These are phyloP conservation scores for Podotricha telesiphe DNA, from an alignment of 2,888 invertebrate species.

Conservation along the genomic window DNA sequence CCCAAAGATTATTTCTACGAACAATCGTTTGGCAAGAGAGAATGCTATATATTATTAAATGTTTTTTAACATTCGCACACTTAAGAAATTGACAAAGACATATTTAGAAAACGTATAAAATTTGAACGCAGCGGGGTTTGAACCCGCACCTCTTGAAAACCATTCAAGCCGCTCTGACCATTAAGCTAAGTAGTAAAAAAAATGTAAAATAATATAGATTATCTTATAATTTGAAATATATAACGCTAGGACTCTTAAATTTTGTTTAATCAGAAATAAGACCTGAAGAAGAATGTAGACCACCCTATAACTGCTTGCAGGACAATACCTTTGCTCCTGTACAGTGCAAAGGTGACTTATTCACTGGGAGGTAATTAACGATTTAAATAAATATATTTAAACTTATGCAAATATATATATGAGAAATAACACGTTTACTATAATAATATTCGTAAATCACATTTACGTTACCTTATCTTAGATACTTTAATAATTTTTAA, in stretches of 20 bases:
- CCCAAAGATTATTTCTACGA: too few species aligned
- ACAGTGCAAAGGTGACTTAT: slow-evolving; percentile 86
- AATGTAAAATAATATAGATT: too few species aligned
- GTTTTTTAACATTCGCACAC: too few species aligned
- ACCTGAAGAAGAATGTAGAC: slow-evolving; percentile 31
- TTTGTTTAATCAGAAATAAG: slow-evolving; percentile 10
- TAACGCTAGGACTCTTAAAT: not conserved
- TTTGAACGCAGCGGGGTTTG: too few species aligned
- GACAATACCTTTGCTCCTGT: slow-evolving; percentile 85
- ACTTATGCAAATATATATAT: not conserved
- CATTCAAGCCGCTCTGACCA: too few species aligned
- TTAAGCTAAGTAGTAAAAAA: too few species aligned
- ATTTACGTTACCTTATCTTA: not conserved
- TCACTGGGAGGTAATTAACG: slow-evolving; percentile 81
- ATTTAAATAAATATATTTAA: slow-evolving; percentile 21
- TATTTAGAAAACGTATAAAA: too few species aligned
- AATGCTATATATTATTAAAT: too few species aligned
- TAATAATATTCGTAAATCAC: not conserved
- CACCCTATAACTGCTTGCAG: slow-evolving; percentile 73
- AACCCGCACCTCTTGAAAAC: too few species aligned
- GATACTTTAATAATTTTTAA: not conserved
- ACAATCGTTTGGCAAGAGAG: too few species aligned
- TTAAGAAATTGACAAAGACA: too few species aligned
- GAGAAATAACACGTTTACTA: not conserved
- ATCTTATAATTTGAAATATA: not conserved